These are phyloP conservation scores for Lagria hirta DNA, from an alignment of 2,888 invertebrate genomes.

Conservation along the genomic window DNA sequence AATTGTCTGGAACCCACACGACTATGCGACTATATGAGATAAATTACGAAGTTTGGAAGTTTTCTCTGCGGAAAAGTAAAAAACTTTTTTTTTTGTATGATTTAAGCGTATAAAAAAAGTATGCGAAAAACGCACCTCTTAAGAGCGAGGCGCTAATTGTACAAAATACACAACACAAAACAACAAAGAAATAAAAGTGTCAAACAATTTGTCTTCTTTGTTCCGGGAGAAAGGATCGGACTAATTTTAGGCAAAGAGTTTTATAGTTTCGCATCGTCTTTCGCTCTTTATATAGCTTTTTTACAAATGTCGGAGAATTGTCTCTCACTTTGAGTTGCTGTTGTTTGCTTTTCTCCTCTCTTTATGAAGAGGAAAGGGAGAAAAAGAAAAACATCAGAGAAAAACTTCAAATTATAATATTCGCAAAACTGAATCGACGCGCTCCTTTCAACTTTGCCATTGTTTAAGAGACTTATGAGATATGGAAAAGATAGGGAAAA, in stretches of 20 bases:
- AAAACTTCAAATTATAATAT: constrained; percentile 34
- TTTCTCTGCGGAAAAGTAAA: too few relatives aligned
- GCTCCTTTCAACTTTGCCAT: constrained; percentile 31
- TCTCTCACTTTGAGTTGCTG: constrained; percentile 44
- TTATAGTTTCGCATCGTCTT: constrained; percentile 51
- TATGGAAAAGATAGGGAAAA: constrained; percentile 22
- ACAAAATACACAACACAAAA: constrained; percentile 44
- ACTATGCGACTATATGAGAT: too few relatives aligned
- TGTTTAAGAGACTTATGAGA: constrained; percentile 34
- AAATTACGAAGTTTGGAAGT: too few relatives aligned
- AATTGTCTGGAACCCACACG: too few relatives aligned
- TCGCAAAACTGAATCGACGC: constrained; percentile 27
- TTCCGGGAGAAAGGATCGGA: constrained; percentile 39
- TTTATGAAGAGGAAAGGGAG: constrained; percentile 21
- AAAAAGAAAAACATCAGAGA: constrained; percentile 33
- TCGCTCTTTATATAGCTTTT: constrained; percentile 48
- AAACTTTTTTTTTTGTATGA: too few relatives aligned
- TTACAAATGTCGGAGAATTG: constrained; percentile 47
- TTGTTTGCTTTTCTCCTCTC: constrained; percentile 39
- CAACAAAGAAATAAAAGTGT: constrained; percentile 44
- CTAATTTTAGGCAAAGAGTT: constrained; percentile 51
- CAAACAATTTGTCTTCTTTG: constrained; percentile 45
- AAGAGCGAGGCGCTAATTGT: constrained; percentile 49
- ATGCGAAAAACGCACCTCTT: constrained; percentile 55
- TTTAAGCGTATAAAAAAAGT: too few relatives aligned